Percentiles rank a stretch among this genome's conserved stretches.
These are phyloP conservation scores for Empis livida DNA, from an alignment of 2,888 invertebrate species.

Conservation along the genomic window DNA sequence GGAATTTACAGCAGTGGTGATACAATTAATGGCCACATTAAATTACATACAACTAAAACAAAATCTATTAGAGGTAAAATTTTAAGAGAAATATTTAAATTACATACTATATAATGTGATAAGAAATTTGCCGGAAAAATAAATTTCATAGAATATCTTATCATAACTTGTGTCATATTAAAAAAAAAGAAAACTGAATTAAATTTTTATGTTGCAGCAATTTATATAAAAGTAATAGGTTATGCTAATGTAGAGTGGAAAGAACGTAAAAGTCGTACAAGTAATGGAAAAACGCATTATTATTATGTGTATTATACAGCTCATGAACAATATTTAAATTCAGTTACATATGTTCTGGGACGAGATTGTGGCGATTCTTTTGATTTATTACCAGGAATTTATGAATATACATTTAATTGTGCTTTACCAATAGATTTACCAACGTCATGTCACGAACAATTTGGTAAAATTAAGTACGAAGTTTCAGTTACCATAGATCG, in stretches of 20 bases:
- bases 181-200: not conserved
- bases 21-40: slow-evolving; percentile 16
- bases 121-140: too few relatives aligned
- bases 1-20: slow-evolving; percentile 23
- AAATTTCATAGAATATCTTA: too few relatives aligned
- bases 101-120: too few relatives aligned
- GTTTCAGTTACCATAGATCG: slow-evolving; percentile 65
- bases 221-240: slow-evolving; percentile 27
- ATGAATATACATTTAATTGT: slow-evolving; percentile 25
- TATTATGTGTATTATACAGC: slow-evolving; percentile 18
- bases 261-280: slow-evolving; percentile 7
- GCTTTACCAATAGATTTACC: slow-evolving; percentile 43
- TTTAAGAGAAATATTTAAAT: too few relatives aligned
- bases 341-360: slow-evolving; percentile 20
- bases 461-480: slow-evolving; percentile 62
- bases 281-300: slow-evolving; percentile 27
- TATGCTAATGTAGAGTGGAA: slow-evolving; percentile 32
- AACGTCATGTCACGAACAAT: slow-evolving; percentile 60
- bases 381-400: slow-evolving; percentile 46
- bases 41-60: slow-evolving; percentile 13
- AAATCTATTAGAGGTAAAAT: slow-evolving; percentile 9
- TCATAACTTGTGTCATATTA: too few relatives aligned
- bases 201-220: slow-evolving; percentile 15
- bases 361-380: slow-evolving; percentile 41
- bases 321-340: slow-evolving; percentile 28